These are phyloP conservation scores for Pardosa pseudoannulata DNA, from an alignment of 2,888 invertebrate species.

Conservation along the genomic window DNA sequence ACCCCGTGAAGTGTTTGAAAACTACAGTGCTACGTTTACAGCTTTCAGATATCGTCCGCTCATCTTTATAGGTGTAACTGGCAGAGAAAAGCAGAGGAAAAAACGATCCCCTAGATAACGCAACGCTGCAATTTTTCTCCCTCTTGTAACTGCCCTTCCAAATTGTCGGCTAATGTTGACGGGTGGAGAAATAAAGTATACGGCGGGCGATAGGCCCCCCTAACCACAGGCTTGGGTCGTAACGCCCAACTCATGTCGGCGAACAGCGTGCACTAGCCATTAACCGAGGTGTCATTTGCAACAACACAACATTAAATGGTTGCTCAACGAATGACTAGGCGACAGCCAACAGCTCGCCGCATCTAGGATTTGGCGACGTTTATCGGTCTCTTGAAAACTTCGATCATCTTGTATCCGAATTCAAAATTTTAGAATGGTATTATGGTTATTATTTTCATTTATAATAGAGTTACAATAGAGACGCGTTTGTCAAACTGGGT, in stretches of 20 bases:
- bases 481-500: no score
- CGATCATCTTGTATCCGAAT: no score
- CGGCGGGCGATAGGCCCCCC: constrained; percentile 2
- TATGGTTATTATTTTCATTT: no score
- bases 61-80: background rate
- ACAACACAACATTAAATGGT: constrained; percentile 55
- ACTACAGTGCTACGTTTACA: background rate
- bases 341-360: background rate
- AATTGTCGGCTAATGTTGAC: constrained; percentile 37
- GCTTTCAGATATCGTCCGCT: background rate
- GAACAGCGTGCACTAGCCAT: constrained; percentile 43
- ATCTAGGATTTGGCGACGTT: background rate
- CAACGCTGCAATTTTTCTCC: constrained; percentile 2
- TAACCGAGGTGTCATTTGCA: constrained; percentile 41
- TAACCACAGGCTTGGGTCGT: constrained; percentile 33
- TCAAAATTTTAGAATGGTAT: no score
- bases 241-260: constrained; percentile 36
- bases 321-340: background rate
- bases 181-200: constrained; percentile 16
- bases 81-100: background rate
- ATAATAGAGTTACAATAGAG: no score
- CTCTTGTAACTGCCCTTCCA: constrained; percentile 12
- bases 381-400: no score
- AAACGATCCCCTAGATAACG: background rate
- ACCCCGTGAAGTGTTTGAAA: no score